Evolutionary conservation across 2,113 vertebrate genomes (phyloP), one percentile per base, ranked within the genome.

Genomic region (Bagarius yarrelli): DNA sequence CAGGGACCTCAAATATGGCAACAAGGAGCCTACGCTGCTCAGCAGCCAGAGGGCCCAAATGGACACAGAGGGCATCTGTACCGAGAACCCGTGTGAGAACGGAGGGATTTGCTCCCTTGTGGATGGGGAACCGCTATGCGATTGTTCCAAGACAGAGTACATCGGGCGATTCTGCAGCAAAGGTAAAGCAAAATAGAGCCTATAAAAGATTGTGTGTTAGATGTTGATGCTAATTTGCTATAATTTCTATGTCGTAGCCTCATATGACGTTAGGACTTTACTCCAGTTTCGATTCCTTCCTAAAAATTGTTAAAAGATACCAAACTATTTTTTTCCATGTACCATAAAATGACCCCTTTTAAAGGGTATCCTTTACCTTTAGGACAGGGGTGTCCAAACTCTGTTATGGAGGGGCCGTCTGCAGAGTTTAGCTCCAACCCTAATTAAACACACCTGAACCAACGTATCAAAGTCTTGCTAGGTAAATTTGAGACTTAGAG

Each of bases 81-180:
- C 94, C 1, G 91, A 95, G 75, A 96, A 95, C 88, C 97, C 94
- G 0, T 99, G 98, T 78, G 96, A 99, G 86, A 99, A 99, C 8
- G 96, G 97, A 15, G 98, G 98, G 21, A 94, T 92, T 53, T 99
- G 98, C 90, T 94, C 95, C 9, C 92, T 98, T 76, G 88, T 96
- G 87, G 95, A 97, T 23, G 95, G 96, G 0, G 91, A 95, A 74
- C 92, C 95, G 0, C 90, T 93, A 59, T 99, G 98, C 83, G 97
- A 99, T 91, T 99, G 98, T 89, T 96, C 96, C 77, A 95, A 94
- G 88, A 99, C 98, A 16, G 96, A 96, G 82, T 97, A 96, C 66
- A 87, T 91, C 76, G 98, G 98, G 86, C 96, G 93, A 85, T 95
- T 96, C 86, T 99, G 98, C 92, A 96, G 91, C 1, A 95, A 99